phyloP scores from a whole-genome alignment of 2,888 invertebrate species.

The Limenitis camilla region DNA sequence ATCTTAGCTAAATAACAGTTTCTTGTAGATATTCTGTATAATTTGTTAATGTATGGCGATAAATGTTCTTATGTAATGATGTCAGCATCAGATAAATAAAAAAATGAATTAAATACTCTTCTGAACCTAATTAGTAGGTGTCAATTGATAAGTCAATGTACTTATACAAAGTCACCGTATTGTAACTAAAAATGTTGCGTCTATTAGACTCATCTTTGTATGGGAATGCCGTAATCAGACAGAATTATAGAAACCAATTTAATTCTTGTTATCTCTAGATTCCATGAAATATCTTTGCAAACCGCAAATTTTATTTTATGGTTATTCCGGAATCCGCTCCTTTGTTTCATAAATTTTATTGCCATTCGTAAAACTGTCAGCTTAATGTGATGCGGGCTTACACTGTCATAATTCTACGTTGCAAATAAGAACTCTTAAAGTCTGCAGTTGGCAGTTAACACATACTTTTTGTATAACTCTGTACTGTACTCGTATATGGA shows the following conservation, averaged over 20 bases:
- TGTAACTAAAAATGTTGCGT: no score
- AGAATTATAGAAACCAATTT: constrained; percentile 27
- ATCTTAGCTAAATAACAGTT: no score
- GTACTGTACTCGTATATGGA: no score
- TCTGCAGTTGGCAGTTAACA: neutral
- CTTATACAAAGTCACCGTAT: no score
- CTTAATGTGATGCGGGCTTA: constrained; percentile 42
- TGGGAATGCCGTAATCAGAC: neutral
- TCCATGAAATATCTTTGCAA: constrained; percentile 43
- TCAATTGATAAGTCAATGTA: no score
- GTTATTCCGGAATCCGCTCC: constrained; percentile 38
- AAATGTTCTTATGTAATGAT: no score
- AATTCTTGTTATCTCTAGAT: constrained; percentile 32
- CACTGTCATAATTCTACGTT: constrained; percentile 34
- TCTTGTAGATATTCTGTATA: no score
- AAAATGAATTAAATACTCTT: no score
- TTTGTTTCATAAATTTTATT: constrained; percentile 53
- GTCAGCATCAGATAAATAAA: no score
- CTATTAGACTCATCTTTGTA: neutral
- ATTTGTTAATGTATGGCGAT: no score
- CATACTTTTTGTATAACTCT: neutral
- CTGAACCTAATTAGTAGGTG: no score
- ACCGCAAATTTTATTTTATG: constrained; percentile 50
- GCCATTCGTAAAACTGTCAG: constrained; percentile 35
- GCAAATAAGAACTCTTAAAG: constrained; percentile 26